These are phyloP conservation scores for Otolemur crassicaudatus DNA, from an alignment of 2,797 vertebrate species.

Conservation along the genomic window DNA sequence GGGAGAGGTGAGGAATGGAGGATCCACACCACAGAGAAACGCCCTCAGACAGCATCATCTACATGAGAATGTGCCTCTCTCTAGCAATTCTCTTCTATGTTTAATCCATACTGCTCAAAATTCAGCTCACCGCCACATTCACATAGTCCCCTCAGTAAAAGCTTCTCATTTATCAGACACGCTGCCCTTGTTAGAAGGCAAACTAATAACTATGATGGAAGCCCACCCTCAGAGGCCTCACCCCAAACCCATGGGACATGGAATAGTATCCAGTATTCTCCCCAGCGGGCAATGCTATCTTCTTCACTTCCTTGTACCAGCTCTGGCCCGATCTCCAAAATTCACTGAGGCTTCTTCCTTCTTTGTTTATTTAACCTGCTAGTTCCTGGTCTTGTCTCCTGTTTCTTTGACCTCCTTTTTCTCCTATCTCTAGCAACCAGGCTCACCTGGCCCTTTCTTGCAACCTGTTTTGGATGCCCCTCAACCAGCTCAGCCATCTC, in stretches of 20 bases:
- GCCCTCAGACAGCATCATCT: background rate
- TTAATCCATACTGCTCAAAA: background rate
- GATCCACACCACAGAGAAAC: background rate
- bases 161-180: background rate
- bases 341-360: background rate
- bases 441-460: background rate
- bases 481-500: background rate
- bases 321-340: background rate
- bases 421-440: background rate
- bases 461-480: background rate
- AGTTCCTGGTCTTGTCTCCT: background rate
- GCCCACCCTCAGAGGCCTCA: background rate
- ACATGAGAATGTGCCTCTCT: background rate
- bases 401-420: slow-evolving; percentile 5
- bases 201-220: slow-evolving; percentile 13
- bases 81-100: background rate
- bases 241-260: background rate
- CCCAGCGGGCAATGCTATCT: background rate
- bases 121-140: background rate
- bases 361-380: background rate
- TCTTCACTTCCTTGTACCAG: background rate
- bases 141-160: background rate
- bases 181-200: background rate
- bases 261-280: background rate
- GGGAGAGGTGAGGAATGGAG: background rate